Base-by-base conservation (phyloP, 2,113 vertebrate genomes). In the Pristiophorus japonicus region DNA sequence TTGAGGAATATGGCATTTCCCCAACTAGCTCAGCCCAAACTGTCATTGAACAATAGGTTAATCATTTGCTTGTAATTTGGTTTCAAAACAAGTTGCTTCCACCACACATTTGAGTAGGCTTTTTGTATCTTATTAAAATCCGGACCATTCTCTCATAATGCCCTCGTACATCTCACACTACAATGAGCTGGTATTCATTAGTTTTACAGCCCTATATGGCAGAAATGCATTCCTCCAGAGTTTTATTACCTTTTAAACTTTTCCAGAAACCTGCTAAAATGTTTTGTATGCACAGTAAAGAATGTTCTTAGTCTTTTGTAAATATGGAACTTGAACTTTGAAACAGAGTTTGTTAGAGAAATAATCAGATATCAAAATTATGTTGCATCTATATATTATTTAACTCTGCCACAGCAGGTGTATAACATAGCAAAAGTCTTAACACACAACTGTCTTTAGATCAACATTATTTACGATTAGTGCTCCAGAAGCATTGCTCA, bases 231-330 rank as follows among this genome's bases (percentile, higher is more conserved):
- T 98, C 97, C 97, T 97, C 85, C 97, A 65, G 98, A 97, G 97
- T 96, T 98, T 98, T 97, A 97, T 97, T 98, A 96, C 97, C 97
- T 97, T 97, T 97, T 97, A 97, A 97, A 97, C 94, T 96, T 97
- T 95, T 97, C 96, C 96, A 96, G 96, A 96, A 96, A 95, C 96
- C 97, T 97, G 97, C 96, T 98, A 97, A 97, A 97, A 96, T 94
- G 51, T 95, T 96, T 96, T 95, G 95, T 75, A 97, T 97, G 96
- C 96, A 96, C 96, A 97, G 96, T 96, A 96, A 96, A 96, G 97
- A 97, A 97, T 96, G 97, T 97, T 97, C 97, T 97, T 97, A 95
- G 95, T 96, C 95, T 96, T 94, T 96, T 96, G 95, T 97, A 97
- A 97, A 97, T 95, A 96, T 51, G 22, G 42, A 51, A 70, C 42